Evolutionary conservation across 2,797 vertebrate species (phyloP).

Genomic region (Pteropus rufus): DNA sequence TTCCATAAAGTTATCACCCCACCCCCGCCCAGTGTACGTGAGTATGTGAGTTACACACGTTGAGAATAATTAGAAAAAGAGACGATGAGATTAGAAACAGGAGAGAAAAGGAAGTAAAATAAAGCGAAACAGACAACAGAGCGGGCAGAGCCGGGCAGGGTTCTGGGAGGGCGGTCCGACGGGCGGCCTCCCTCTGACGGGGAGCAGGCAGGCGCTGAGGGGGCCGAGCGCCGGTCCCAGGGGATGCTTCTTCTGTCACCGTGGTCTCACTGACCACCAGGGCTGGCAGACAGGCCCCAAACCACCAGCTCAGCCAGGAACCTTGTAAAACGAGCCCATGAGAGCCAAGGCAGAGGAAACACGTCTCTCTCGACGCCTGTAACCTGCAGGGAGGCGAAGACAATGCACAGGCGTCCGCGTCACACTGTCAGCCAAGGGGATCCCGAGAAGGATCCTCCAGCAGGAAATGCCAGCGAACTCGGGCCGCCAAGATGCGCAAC

Average conservation of each 20-base stretch:
- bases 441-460: neutral
- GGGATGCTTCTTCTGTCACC: neutral
- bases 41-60: neutral
- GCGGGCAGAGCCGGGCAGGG: neutral
- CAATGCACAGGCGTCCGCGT: neutral
- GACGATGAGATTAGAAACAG: neutral
- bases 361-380: neutral
- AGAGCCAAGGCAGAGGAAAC: neutral
- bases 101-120: neutral
- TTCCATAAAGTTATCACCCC: neutral
- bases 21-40: neutral
- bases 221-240: accelerated
- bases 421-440: neutral
- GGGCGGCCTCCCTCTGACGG: too few relatives aligned
- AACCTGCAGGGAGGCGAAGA: neutral
- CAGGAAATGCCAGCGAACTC: neutral
- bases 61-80: conserved; percentile 15
- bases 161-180: accelerated
- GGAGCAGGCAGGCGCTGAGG: accelerated
- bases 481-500: accelerated
- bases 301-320: neutral
- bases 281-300: neutral
- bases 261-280: neutral
- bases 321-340: neutral
- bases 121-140: neutral